A percentile compares a stretch with the other conserved stretches of the same genome.
Conservation (phyloP, 2,888 invertebrate species). For the Malacosoma neustria region DNA sequence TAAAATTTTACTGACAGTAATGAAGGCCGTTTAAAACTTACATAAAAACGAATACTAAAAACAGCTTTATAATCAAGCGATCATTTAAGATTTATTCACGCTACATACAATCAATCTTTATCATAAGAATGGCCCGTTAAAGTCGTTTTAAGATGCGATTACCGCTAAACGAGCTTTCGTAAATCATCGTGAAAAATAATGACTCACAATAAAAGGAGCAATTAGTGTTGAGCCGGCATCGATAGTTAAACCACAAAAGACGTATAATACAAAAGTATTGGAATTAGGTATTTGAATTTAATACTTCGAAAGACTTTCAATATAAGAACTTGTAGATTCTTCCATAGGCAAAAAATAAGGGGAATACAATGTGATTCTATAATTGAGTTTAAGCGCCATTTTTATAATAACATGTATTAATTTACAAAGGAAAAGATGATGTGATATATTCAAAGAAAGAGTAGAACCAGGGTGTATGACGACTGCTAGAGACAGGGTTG, state of each 20-base stretch:
- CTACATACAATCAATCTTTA: conserved; percentile 48
- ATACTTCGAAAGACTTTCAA: no score
- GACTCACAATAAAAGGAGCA: conserved; percentile 52
- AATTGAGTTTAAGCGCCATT: no score
- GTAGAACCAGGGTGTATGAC: no score
- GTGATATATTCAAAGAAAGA: no score
- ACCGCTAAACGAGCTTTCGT: conserved; percentile 45
- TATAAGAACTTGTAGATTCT: no score
- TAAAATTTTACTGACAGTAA: conserved; percentile 9
- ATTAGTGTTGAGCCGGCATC: conserved; percentile 66
- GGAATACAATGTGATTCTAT: no score
- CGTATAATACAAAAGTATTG: no score
- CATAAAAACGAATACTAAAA: neutral
- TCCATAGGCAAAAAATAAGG: no score
- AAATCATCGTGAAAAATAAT: conserved; percentile 61
- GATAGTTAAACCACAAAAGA: conserved; percentile 69
- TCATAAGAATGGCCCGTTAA: conserved; percentile 49
- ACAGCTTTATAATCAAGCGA: neutral
- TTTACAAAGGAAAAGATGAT: no score
- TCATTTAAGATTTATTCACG: conserved; percentile 19
- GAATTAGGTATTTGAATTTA: no score
- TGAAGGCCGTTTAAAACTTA: conserved; percentile 4
- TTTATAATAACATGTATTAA: no score
- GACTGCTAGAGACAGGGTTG: no score
- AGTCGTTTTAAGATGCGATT: conserved; percentile 51